Conservation (phyloP, 2,113 vertebrate species). For the Megaptera novaeangliae region DNA sequence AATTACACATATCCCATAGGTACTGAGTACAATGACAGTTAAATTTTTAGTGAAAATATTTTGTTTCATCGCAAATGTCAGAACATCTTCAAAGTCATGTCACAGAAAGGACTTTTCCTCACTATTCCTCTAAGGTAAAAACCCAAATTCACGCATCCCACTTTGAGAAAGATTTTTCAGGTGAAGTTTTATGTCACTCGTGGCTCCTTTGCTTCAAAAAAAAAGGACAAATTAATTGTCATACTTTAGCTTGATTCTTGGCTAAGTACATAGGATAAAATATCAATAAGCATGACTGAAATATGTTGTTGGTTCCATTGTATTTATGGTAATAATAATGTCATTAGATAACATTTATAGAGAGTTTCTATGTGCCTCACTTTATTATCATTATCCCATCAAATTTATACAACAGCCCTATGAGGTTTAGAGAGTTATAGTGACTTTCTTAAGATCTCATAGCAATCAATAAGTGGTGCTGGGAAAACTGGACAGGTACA, state of each 20-base stretch:
- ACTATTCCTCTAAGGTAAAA: slow-evolving; percentile 8
- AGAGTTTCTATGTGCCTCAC: background rate
- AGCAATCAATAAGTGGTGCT: background rate
- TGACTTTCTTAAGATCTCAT: background rate
- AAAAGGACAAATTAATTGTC: background rate
- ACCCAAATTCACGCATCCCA: background rate
- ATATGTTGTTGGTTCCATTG: background rate
- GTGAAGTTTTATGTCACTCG: background rate
- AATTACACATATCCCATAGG: slow-evolving; percentile 1
- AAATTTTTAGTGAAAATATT: slow-evolving; percentile 31
- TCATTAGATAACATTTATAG: background rate
- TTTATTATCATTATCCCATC: background rate
- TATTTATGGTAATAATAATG: background rate
- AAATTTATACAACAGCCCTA: background rate
- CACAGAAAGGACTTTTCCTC: background rate
- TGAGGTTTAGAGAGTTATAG: background rate
- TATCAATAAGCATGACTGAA: background rate
- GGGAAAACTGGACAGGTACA: no score
- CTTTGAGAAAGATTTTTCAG: slow-evolving; percentile 2
- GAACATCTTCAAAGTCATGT: background rate
- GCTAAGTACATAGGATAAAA: background rate
- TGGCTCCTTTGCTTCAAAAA: background rate
- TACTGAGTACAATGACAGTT: background rate
- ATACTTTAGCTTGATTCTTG: background rate
- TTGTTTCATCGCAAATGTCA: slow-evolving; percentile 35